Base-by-base conservation (phyloP, 2,888 invertebrate species). In the Drosophila greeni region DNA sequence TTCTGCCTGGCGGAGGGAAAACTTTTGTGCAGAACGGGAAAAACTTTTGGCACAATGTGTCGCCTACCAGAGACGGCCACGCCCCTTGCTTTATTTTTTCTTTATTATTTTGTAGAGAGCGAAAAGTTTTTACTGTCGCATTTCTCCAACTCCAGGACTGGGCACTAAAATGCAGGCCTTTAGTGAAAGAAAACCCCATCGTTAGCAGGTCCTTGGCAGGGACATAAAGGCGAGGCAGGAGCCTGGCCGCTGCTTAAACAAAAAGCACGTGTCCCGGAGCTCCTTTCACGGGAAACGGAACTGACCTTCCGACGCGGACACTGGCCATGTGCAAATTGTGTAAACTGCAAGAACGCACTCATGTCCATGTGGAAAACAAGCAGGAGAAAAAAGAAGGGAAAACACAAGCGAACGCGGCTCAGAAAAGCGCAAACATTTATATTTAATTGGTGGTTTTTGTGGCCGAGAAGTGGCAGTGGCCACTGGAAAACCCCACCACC, bases 71-170 rank as follows among this genome's bases (percentile, higher is more conserved):
- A 14, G 20, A n/a, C 33, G 43, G 45, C 75, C 61, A 71, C 40
- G 20, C 40, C 77, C 68, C 47, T 18, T 16, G 3, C 8, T 26
- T 14, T 23, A 26, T 18, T 24, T 34, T 31, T 49, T 36, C 14
- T 23, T 23, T 12, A 42, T 23, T 42, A 42, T 36, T 49, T 33
- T 34, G 29, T 14, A 5, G 29, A 47, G 36, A 45, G 40, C 49
- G 14, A 48, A 76, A 82, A 78, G 66, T 82, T 82, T 83, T 83
- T 83, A 82, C 82, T 82, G 82, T 82, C 82, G 82, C 82, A 83
- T 76, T 82, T 82, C 73, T 70, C 70, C 68, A 53, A 60, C 65
- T 53, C 56, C 56, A 6, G 31, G 47, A 55, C 34, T 37, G 18
- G 48, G 75, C 81, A 74, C 73, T 82, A 74, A 82, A 82, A 76